Evolutionary conservation across 2,113 vertebrate genomes (phyloP).

Genomic region (Capreolus pygargus): DNA sequence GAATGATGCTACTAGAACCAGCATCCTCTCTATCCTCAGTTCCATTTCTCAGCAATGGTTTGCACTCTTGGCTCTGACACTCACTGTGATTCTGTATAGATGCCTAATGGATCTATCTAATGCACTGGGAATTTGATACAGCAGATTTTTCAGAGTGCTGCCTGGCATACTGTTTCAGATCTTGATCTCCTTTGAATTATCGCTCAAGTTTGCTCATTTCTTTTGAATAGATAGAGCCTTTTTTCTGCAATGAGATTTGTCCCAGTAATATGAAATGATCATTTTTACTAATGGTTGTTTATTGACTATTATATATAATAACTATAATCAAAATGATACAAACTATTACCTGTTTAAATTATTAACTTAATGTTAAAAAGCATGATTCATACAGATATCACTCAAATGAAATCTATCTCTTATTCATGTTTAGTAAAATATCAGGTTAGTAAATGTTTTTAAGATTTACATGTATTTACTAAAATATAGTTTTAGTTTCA

Average conservation of each 20-base stretch:
- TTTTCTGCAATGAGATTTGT: constrained; percentile 24
- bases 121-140: neutral
- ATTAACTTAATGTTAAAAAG: constrained; percentile 43
- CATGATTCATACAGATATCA: constrained; percentile 46
- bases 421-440: constrained; percentile 35
- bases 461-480: neutral
- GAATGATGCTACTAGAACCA: neutral
- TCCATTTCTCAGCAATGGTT: constrained; percentile 28
- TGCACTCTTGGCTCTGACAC: neutral
- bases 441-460: neutral
- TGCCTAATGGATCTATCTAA: neutral
- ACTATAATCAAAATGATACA: constrained; percentile 25
- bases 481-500: constrained; percentile 21
- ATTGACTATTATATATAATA: constrained; percentile 40
- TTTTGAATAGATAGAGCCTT: neutral
- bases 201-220: constrained; percentile 58
- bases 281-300: constrained; percentile 17
- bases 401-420: constrained; percentile 30
- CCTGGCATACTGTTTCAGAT: neutral
- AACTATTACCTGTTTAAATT: constrained; percentile 45
- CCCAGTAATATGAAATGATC: constrained; percentile 34
- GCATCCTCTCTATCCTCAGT: neutral
- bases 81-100: neutral
- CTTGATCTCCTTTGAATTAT: constrained; percentile 46
- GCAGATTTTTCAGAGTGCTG: constrained; percentile 14